Evolutionary conservation across 2,888 invertebrate genomes (phyloP).

Genomic region (Zelleria hepariella): DNA sequence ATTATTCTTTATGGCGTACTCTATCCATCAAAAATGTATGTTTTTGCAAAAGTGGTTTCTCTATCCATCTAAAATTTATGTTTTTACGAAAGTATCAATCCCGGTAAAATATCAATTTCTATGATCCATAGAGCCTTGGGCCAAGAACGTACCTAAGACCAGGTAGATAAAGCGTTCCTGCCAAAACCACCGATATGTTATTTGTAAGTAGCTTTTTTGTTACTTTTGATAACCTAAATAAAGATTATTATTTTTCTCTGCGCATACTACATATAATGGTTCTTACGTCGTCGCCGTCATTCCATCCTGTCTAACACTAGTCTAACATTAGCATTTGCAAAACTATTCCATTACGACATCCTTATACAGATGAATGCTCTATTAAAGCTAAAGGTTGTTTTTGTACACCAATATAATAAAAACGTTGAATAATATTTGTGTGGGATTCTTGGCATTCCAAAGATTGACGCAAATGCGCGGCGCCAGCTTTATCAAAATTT

Average conservation of each 20-base stretch:
- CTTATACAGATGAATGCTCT: not conserved
- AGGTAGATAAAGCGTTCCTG: too few relatives aligned
- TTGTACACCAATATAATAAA: not conserved
- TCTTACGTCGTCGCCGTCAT: not conserved
- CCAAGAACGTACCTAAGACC: too few relatives aligned
- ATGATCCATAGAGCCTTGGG: too few relatives aligned
- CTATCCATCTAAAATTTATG: too few relatives aligned
- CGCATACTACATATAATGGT: not conserved
- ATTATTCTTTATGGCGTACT: too few relatives aligned
- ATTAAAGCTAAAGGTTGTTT: not conserved
- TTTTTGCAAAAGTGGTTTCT: too few relatives aligned
- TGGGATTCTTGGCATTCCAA: not conserved
- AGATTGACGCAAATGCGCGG: conserved; percentile 3
- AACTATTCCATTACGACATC: not conserved
- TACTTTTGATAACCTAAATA: not conserved
- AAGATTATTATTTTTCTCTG: not conserved
- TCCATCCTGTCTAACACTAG: not conserved
- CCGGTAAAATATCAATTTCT: too few relatives aligned
- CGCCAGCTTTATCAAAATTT: conserved; percentile 1
- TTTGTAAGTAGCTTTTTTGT: not conserved
- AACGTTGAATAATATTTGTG: not conserved
- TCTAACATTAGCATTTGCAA: not conserved
- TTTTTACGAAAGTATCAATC: too few relatives aligned
- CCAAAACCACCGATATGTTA: not conserved
- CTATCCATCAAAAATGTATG: too few relatives aligned